phyloP scores from a whole-genome alignment of 2,888 invertebrate species.

The Hipparchia sbordonii region DNA sequence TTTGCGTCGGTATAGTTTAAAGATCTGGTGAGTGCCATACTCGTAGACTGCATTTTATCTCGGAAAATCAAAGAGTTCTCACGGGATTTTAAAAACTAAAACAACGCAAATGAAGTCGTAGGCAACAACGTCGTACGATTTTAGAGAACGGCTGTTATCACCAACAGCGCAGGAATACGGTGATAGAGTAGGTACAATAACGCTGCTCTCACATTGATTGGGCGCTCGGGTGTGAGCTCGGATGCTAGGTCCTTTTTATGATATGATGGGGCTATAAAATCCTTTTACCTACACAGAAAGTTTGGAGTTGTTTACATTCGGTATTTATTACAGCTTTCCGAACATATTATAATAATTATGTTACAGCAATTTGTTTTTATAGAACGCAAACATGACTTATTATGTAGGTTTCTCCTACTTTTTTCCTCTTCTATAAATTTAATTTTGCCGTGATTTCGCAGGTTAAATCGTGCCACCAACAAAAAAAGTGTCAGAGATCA shows the following conservation, averaged over 20 bases:
- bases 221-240: conserved; percentile 16
- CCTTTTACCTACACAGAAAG: conserved; percentile 9
- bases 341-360: no score
- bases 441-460: no score
- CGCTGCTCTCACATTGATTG: conserved; percentile 20
- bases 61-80: no score
- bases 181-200: conserved; percentile 15
- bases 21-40: no score
- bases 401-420: background rate
- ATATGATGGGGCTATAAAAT: conserved; percentile 13
- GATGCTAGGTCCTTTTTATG: conserved; percentile 20
- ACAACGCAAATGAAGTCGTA: no score
- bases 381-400: background rate
- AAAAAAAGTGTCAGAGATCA: background rate
- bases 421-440: no score
- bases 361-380: background rate
- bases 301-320: background rate
- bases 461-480: no score
- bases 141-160: conserved; percentile 18
- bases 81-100: no score
- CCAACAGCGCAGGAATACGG: conserved; percentile 21
- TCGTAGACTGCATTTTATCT: no score
- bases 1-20: no score
- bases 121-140: conserved; percentile 6
- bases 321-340: conserved; percentile 3